phyloP scores from a whole-genome alignment of 2,113 vertebrate species.

The Eulacestoma nigropectus region DNA sequence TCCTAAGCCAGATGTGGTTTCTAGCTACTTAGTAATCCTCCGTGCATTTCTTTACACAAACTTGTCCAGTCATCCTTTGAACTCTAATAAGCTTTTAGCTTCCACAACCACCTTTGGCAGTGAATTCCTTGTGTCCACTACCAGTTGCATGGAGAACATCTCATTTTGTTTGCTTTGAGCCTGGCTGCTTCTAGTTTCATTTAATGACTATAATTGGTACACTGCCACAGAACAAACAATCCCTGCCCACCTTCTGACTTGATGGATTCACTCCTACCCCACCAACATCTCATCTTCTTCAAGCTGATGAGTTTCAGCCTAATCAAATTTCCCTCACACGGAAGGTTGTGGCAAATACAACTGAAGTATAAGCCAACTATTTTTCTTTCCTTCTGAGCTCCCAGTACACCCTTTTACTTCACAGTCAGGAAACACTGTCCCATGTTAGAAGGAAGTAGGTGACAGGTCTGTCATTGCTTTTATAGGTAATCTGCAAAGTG shows the following conservation, averaged over 20 bases:
- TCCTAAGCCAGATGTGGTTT: slow-evolving; percentile 39
- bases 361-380: not conserved
- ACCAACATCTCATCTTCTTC: not conserved
- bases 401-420: not conserved
- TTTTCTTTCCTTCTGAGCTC: not conserved
- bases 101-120: not conserved
- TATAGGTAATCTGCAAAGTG: not conserved
- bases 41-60: slow-evolving; percentile 8
- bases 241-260: not conserved
- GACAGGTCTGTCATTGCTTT: not conserved
- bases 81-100: not conserved
- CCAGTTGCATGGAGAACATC: not conserved
- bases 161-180: not conserved
- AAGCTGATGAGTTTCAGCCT: not conserved
- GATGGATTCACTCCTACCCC: not conserved
- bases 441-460: not conserved
- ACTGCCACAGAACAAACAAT: not conserved
- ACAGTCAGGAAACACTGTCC: not conserved
- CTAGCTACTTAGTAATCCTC: not conserved
- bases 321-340: not conserved
- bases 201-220: not conserved
- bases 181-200: not conserved
- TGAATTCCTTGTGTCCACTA: not conserved
- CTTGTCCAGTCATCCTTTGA: slow-evolving; percentile 35
- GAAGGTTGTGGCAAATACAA: not conserved